Conservation (phyloP, 2,888 invertebrate species). For the Hemicrepidius hirtus region DNA sequence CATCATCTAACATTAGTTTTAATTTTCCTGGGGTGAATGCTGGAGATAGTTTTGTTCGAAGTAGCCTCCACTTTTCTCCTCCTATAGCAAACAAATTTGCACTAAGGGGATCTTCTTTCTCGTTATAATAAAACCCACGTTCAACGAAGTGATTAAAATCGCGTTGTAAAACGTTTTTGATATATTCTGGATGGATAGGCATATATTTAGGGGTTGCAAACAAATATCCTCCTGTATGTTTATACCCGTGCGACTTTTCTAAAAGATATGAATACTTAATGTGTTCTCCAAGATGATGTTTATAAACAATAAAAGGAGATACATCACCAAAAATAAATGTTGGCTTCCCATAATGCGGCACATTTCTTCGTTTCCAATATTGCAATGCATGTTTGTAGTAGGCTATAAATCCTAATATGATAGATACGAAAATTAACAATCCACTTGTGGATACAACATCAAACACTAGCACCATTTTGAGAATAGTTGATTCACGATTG, state of each 20-base stretch:
- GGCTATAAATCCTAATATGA: not conserved
- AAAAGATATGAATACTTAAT: conserved; percentile 22
- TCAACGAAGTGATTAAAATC: conserved; percentile 78
- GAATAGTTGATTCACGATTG: too few species aligned
- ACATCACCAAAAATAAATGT: conserved; percentile 61
- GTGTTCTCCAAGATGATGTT: not conserved
- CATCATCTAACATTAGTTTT: conserved; percentile 67
- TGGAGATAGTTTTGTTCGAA: conserved; percentile 73
- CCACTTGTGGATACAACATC: not conserved
- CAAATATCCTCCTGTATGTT: conserved; percentile 41
- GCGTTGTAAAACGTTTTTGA: conserved; percentile 72
- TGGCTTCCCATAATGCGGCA: conserved; percentile 54
- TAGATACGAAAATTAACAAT: not conserved
- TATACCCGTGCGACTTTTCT: not conserved
- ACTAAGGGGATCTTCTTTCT: conserved; percentile 59
- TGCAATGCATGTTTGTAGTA: conserved; percentile 45
- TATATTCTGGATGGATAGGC: not conserved
- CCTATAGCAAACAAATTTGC: conserved; percentile 74
- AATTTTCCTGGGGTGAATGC: conserved; percentile 73
- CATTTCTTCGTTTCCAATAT: conserved; percentile 40
- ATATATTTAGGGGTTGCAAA: conserved; percentile 31
- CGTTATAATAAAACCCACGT: conserved; percentile 71
- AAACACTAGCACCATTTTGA: too few species aligned
- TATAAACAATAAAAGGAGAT: not conserved
- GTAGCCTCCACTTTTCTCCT: conserved; percentile 73